A percentile compares a stretch with the other conserved stretches of the same genome.
phyloP scores from a whole-genome alignment of 2,113 vertebrate species.

The Sarotherodon lohbergeri region DNA sequence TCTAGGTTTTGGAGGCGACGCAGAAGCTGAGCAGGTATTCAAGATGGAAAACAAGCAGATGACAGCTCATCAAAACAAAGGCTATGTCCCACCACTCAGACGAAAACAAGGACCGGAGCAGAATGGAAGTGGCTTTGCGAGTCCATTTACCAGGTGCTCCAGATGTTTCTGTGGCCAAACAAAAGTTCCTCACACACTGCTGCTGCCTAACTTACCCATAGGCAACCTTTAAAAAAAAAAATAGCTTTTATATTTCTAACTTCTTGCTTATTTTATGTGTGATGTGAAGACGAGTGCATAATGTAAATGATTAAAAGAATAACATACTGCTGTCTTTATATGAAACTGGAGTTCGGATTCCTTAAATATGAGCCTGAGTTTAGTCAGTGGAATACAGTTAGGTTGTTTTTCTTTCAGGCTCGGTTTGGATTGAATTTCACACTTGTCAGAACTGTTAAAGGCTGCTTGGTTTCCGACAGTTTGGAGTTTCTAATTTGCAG shows the following conservation, averaged over 20 bases:
- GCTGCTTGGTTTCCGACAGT: background rate
- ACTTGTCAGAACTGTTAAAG: background rate
- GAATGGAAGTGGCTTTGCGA: conserved; percentile 72
- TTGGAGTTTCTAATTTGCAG: background rate
- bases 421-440: background rate
- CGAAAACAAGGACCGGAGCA: conserved; percentile 75
- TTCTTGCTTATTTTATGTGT: background rate
- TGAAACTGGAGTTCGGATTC: background rate
- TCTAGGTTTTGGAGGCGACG: conserved; percentile 86
- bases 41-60: conserved; percentile 82
- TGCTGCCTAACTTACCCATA: background rate
- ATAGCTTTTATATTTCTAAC: background rate
- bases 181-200: background rate
- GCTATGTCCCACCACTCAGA: conserved; percentile 73
- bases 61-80: conserved; percentile 61
- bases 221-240: background rate
- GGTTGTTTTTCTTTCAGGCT: background rate
- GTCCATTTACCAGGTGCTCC: conserved; percentile 82
- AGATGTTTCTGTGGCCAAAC: background rate
- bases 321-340: background rate
- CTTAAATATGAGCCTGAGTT: background rate
- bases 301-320: background rate
- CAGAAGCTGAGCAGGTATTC: conserved; percentile 83
- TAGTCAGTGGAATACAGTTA: background rate
- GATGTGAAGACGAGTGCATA: background rate